Conservation (phyloP, 2,113 vertebrate species). For the Erpornis zantholeuca region DNA sequence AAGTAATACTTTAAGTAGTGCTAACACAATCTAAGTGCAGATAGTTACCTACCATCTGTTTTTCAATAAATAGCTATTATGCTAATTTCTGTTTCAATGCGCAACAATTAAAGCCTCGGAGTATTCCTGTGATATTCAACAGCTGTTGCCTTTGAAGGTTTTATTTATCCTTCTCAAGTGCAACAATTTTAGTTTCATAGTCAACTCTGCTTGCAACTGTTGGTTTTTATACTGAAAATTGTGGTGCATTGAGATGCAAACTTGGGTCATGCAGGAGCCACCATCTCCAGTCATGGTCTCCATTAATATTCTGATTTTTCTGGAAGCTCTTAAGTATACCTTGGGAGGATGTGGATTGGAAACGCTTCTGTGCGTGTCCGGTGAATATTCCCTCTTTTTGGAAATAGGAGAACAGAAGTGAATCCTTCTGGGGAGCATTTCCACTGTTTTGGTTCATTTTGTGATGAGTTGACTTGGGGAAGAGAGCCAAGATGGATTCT, state of each 20-base stretch:
- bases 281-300: background rate
- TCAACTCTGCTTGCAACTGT: slow-evolving; percentile 24
- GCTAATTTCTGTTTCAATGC: slow-evolving; percentile 31
- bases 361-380: accelerated
- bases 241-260: slow-evolving; percentile 43
- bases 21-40: background rate
- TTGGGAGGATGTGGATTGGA: background rate
- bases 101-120: background rate
- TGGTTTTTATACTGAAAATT: background rate
- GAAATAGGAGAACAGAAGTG: background rate
- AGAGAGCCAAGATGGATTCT: slow-evolving; percentile 34
- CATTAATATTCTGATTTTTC: background rate
- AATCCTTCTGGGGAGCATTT: background rate
- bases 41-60: slow-evolving; percentile 47
- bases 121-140: slow-evolving; percentile 33
- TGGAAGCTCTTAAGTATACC: background rate
- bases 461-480: background rate
- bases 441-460: background rate
- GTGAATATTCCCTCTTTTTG: background rate
- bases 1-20: background rate
- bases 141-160: slow-evolving; percentile 57
- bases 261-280: background rate
- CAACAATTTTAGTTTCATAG: slow-evolving; percentile 19
- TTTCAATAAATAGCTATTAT: slow-evolving; percentile 50
- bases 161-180: slow-evolving; percentile 51